Conservation (phyloP, 1,140 invertebrate genomes). For the Agraylea sexmaculata region DNA sequence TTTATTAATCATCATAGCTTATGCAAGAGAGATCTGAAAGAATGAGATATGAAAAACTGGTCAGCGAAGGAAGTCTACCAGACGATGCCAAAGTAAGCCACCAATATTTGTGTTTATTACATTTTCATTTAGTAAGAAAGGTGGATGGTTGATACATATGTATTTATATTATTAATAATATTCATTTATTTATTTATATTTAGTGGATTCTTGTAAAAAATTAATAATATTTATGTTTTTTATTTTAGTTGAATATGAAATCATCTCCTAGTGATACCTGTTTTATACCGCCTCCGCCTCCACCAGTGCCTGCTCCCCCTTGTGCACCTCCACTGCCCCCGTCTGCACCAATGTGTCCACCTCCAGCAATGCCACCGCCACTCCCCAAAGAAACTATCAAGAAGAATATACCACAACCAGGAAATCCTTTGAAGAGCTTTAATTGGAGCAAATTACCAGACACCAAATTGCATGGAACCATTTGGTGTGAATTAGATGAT, state of each 20-base stretch:
- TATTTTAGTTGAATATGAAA: constrained; percentile 37
- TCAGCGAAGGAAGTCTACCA: constrained; percentile 78
- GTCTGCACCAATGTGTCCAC: constrained; percentile 37
- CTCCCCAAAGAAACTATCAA: constrained; percentile 43
- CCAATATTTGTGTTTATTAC: too few relatives aligned
- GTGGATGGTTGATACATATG: too few relatives aligned
- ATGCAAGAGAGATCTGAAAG: constrained; percentile 71
- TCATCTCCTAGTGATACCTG: constrained; percentile 31
- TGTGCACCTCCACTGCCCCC: constrained; percentile 44
- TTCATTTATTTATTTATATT: constrained; percentile 1
- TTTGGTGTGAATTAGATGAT: constrained; percentile 92
- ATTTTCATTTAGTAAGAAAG: too few relatives aligned
- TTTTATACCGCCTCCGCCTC: constrained; percentile 38
- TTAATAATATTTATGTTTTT: constrained; percentile 6
- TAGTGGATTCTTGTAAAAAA: not conserved
- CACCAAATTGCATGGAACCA: constrained; percentile 75
- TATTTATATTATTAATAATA: not conserved
- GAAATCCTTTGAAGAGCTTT: constrained; percentile 88
- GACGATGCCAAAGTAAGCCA: constrained; percentile 91
- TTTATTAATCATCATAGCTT: constrained; percentile 41
- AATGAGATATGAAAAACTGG: constrained; percentile 68
- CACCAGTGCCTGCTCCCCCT: constrained; percentile 48
- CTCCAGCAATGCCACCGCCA: constrained; percentile 39
- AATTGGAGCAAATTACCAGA: constrained; percentile 95
- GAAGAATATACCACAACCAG: constrained; percentile 78